A percentile compares a stretch with the other conserved stretches of the same genome.
Conservation (phyloP, 2,888 invertebrate species). For the Eristalis arbustorum region DNA sequence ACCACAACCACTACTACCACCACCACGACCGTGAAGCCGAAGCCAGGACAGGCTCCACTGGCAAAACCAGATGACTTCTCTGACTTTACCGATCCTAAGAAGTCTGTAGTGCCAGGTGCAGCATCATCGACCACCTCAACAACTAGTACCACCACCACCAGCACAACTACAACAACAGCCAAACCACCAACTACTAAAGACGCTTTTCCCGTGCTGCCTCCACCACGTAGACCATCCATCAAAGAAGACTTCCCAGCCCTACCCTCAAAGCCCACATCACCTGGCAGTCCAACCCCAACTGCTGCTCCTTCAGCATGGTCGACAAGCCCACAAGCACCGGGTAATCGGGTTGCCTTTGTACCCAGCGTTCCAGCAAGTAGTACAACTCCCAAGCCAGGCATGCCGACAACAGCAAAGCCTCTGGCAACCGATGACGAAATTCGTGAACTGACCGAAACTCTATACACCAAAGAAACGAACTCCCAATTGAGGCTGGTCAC, state of each 20-base stretch:
- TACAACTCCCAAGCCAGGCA: constrained; percentile 75
- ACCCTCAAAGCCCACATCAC: constrained; percentile 47
- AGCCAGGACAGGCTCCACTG: constrained; percentile 44
- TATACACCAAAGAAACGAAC: constrained; percentile 87
- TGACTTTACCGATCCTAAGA: constrained; percentile 30
- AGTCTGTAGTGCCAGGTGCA: background rate
- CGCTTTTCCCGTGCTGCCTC: constrained; percentile 74
- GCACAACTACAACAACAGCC: constrained; percentile 46
- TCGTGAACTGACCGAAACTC: constrained; percentile 85
- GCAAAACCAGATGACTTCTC: constrained; percentile 43
- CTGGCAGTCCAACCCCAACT: constrained; percentile 29
- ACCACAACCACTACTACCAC: constrained; percentile 68
- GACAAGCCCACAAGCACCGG: constrained; percentile 33
- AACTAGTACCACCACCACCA: background rate
- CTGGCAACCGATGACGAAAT: constrained; percentile 84
- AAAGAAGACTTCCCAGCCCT: constrained; percentile 70
- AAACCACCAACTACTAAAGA: constrained; percentile 72
- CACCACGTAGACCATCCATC: constrained; percentile 71
- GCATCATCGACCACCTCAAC: background rate
- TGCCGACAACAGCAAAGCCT: constrained; percentile 79
- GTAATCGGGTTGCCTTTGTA: constrained; percentile 74
- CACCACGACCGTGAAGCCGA: constrained; percentile 68
- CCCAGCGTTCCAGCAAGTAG: constrained; percentile 72
- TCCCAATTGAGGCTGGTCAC: constrained; percentile 87
- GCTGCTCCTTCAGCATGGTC: constrained; percentile 73